A percentile compares a stretch with the other conserved stretches of the same genome.
Evolutionary conservation across 2,113 vertebrate species (phyloP).

Genomic region (Helogale parvula): DNA sequence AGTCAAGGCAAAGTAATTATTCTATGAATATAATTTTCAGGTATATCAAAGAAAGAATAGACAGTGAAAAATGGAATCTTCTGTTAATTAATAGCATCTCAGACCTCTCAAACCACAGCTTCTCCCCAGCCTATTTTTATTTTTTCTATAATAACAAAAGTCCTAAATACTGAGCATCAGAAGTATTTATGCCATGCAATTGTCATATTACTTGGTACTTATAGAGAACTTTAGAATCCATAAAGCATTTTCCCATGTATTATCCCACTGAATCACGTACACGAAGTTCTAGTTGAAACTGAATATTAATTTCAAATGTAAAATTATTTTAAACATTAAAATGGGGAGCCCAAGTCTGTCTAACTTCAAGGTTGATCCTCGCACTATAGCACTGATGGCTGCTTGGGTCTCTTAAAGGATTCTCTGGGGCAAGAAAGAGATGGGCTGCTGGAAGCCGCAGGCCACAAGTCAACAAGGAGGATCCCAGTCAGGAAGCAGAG

Average conservation of each 20-base stretch:
- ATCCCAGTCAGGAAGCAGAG: not conserved
- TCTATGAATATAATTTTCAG: conserved; percentile 5
- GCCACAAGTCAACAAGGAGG: not conserved
- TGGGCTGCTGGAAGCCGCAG: not conserved
- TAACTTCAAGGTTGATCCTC: not conserved
- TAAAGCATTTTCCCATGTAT: not conserved
- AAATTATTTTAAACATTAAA: conserved; percentile 33
- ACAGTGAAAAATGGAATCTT: not conserved
- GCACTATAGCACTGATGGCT: not conserved
- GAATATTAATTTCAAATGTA: conserved; percentile 33
- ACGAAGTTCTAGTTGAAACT: conserved; percentile 15
- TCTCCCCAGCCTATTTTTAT: not conserved
- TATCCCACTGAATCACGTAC: not conserved
- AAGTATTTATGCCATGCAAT: not conserved
- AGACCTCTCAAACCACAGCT: not conserved
- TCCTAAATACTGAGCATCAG: not conserved
- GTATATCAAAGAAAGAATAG: not conserved
- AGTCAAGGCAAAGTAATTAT: conserved; percentile 6
- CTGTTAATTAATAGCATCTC: conserved; percentile 17
- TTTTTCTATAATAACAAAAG: not conserved
- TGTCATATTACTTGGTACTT: not conserved
- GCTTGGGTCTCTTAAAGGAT: not conserved
- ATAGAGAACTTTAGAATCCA: not conserved
- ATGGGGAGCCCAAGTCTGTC: not conserved
- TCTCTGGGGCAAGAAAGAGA: not conserved